Evolutionary conservation across 2,113 vertebrate species (phyloP).

Genomic region (Phainopepla nitens): DNA sequence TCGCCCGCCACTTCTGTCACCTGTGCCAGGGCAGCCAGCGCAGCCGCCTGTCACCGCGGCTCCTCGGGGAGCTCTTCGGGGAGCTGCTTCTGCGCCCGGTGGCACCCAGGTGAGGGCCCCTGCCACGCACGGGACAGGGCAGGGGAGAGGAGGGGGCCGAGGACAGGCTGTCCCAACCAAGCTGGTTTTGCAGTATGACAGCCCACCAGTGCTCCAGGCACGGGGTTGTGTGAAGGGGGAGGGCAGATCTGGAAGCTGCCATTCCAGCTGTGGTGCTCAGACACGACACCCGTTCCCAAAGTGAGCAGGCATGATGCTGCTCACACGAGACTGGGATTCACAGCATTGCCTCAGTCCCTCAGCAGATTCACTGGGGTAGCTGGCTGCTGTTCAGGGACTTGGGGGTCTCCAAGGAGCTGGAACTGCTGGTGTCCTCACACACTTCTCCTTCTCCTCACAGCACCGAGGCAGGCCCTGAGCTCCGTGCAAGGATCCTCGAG

Average conservation of each 20-base stretch:
- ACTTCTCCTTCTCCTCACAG: constrained; percentile 11
- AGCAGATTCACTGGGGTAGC: fast-evolving
- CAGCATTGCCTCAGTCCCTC: not conserved
- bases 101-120: constrained; percentile 65
- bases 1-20: constrained; percentile 69
- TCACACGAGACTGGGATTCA: fast-evolving
- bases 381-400: fast-evolving
- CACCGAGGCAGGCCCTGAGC: constrained; percentile 72
- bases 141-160: fast-evolving
- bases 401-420: fast-evolving
- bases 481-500: constrained; percentile 75
- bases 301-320: fast-evolving
- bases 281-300: fast-evolving
- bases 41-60: constrained; percentile 38
- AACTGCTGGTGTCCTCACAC: not conserved
- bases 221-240: fast-evolving
- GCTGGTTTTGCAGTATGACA: not conserved
- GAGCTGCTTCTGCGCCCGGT: constrained; percentile 68
- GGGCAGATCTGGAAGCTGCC: not conserved
- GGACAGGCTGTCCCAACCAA: fast-evolving
- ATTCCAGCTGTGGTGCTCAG: not conserved
- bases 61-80: constrained; percentile 72
- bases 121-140: fast-evolving
- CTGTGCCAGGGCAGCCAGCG: constrained; percentile 58
- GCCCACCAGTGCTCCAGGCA: not conserved